Conservation (phyloP, 2,113 vertebrate genomes). For the Cyanoliseus patagonus region DNA sequence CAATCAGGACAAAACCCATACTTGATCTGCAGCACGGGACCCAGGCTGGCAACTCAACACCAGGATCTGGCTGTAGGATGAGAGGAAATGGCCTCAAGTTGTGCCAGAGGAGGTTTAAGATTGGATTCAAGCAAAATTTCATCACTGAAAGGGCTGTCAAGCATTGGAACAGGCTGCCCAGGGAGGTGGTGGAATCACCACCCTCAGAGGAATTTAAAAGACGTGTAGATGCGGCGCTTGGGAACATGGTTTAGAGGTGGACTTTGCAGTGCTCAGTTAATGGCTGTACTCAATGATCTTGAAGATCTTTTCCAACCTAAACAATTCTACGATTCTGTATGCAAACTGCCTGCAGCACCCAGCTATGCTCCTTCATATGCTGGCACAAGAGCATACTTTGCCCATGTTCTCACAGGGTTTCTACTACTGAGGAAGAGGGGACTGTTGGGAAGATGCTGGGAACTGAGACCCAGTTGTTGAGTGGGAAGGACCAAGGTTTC, state of each 20-base stretch:
- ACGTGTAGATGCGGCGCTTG: neutral
- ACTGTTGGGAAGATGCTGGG: neutral
- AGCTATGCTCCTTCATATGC: rapidly evolving
- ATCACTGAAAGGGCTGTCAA: neutral
- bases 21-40: rapidly evolving
- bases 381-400: too few relatives aligned
- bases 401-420: rapidly evolving
- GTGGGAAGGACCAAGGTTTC: neutral
- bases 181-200: neutral
- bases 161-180: neutral
- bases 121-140: neutral
- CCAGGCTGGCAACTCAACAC: neutral
- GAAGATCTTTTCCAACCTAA: neutral
- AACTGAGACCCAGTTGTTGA: neutral
- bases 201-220: neutral
- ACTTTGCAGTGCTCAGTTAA: neutral
- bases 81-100: neutral
- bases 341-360: neutral
- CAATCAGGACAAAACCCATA: rapidly evolving
- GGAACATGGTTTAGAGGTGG: neutral
- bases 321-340: neutral
- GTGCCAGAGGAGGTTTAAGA: neutral
- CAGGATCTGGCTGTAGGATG: neutral
- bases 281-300: neutral
- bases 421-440: neutral